Conservation (phyloP, 2,113 vertebrate genomes). For the Oceanites oceanicus region DNA sequence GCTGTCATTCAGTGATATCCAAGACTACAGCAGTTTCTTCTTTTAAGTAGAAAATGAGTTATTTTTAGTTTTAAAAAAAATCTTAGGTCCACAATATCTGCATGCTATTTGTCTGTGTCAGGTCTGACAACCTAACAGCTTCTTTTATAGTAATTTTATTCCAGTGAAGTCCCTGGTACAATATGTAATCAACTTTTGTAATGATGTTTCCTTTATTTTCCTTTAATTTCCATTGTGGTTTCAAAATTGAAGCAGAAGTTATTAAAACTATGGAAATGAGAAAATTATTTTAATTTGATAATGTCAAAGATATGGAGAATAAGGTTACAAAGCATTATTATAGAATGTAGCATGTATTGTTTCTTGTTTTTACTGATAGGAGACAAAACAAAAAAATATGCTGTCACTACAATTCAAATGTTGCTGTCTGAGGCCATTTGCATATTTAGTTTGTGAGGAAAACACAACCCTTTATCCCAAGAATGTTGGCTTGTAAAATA, state of each 20-base stretch:
- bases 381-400: background rate
- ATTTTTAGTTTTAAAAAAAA: background rate
- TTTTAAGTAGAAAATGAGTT: background rate
- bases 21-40: background rate
- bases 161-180: background rate
- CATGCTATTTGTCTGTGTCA: background rate
- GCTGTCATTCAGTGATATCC: background rate
- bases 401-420: background rate
- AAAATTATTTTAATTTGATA: background rate
- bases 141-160: background rate
- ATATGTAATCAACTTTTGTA: background rate
- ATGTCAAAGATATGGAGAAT: background rate
- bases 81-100: background rate
- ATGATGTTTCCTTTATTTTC: background rate
- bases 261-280: background rate
- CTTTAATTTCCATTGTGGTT: background rate
- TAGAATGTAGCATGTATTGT: background rate
- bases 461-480: background rate
- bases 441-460: background rate
- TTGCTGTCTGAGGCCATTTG: background rate
- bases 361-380: background rate
- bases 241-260: background rate
- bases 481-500: background rate
- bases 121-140: background rate
- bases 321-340: background rate